These are phyloP conservation scores for Neoaliturus tenellus DNA, from an alignment of 2,888 invertebrate genomes.

Conservation along the genomic window DNA sequence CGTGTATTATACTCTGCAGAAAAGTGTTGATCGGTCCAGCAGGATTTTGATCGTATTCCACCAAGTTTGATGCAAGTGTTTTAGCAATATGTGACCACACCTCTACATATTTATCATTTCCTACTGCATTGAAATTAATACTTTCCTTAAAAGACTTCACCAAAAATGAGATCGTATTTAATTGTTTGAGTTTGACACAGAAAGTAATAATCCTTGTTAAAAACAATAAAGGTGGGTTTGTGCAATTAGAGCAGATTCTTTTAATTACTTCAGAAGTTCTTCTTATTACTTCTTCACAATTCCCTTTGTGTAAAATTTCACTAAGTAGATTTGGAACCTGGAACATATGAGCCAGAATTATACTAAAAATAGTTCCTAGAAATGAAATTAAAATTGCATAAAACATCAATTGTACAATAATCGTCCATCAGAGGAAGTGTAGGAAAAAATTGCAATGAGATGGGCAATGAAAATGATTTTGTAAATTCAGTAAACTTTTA, in stretches of 20 bases:
- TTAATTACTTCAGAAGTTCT: too few species aligned
- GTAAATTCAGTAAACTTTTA: too few species aligned
- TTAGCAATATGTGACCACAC: background rate
- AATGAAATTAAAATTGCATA: too few species aligned
- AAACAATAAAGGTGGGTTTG: background rate
- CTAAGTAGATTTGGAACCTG: background rate
- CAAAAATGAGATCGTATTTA: background rate
- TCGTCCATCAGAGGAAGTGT: too few species aligned
- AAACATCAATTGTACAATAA: too few species aligned
- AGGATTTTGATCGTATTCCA: background rate
- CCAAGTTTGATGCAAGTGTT: background rate
- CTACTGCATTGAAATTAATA: background rate
- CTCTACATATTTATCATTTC: background rate
- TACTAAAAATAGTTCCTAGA: too few species aligned
- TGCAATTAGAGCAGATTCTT: background rate
- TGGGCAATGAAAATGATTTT: too few species aligned
- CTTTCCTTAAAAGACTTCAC: background rate
- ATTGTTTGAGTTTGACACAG: background rate
- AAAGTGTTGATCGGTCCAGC: background rate
- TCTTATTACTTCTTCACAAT: too few species aligned
- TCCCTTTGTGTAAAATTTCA: background rate
- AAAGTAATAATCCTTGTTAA: background rate
- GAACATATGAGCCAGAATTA: background rate
- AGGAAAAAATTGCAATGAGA: too few species aligned
- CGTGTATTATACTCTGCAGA: background rate